Conservation (phyloP, 2,113 vertebrate species). For the Anarhynchus alexandrinus region DNA sequence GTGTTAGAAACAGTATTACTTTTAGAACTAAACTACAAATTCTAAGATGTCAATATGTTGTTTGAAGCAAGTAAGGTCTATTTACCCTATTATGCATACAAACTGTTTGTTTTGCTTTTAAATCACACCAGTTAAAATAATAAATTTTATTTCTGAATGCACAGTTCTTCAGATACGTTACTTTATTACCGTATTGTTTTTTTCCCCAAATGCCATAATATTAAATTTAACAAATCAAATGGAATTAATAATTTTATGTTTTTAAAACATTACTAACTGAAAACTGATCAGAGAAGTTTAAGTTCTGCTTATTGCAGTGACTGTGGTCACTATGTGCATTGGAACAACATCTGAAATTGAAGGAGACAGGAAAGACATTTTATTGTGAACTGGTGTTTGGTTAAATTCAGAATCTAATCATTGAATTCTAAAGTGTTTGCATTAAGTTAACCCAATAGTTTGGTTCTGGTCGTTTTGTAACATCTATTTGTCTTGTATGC, state of each 20-base stretch:
- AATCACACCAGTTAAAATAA: background rate
- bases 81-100: background rate
- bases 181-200: conserved; percentile 17
- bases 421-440: background rate
- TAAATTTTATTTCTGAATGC: background rate
- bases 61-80: background rate
- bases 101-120: background rate
- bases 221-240: conserved; percentile 48
- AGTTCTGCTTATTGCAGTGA: background rate
- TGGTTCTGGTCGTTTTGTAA: background rate
- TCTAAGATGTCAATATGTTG: background rate
- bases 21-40: background rate
- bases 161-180: conserved; percentile 10
- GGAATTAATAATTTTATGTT: conserved; percentile 15
- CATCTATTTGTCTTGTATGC: background rate
- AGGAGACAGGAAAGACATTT: background rate
- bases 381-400: background rate
- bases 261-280: conserved; percentile 34
- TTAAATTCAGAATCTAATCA: background rate
- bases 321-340: background rate
- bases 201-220: conserved; percentile 21
- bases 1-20: background rate
- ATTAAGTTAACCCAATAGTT: background rate
- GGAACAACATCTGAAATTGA: background rate
- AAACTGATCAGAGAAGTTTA: conserved; percentile 8